Percentiles rank a stretch among this genome's conserved stretches.
These are phyloP conservation scores for Datnioides undecimradiatus DNA, from an alignment of 2,113 vertebrate species.

Conservation along the genomic window DNA sequence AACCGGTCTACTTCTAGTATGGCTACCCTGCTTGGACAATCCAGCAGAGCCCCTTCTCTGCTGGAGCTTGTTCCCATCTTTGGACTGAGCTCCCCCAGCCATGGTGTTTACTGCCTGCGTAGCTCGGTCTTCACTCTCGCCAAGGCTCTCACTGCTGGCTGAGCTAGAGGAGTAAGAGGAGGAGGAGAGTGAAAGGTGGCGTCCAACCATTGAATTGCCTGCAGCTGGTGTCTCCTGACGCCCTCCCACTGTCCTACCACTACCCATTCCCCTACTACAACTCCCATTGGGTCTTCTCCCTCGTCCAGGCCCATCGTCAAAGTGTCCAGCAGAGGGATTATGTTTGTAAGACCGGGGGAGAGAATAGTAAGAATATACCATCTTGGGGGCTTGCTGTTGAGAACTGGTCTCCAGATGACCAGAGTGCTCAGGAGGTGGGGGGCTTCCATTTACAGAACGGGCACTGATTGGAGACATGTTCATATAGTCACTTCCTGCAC, in stretches of 20 bases:
- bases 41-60: slow-evolving; percentile 71
- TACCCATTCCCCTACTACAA: slow-evolving; percentile 59
- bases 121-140: slow-evolving; percentile 80
- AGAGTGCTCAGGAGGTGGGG: slow-evolving; percentile 68
- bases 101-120: slow-evolving; percentile 43
- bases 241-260: slow-evolving; percentile 46
- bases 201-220: slow-evolving; percentile 49
- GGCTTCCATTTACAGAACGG: slow-evolving; percentile 82
- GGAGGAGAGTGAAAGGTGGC: slow-evolving; percentile 81
- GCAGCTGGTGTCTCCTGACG: slow-evolving; percentile 56
- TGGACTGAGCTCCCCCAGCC: slow-evolving; percentile 58
- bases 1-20: slow-evolving; percentile 76
- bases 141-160: slow-evolving; percentile 87
- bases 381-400: slow-evolving; percentile 80
- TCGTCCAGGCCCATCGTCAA: slow-evolving; percentile 77
- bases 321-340: slow-evolving; percentile 68
- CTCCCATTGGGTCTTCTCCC: slow-evolving; percentile 72
- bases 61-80: slow-evolving; percentile 65
- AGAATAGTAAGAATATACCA: slow-evolving; percentile 85
- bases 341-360: slow-evolving; percentile 85
- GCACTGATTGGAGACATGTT: slow-evolving; percentile 87
- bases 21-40: slow-evolving; percentile 70
- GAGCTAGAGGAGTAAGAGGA: slow-evolving; percentile 87
- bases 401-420: slow-evolving; percentile 62
- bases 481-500: slow-evolving; percentile 85